A percentile compares a stretch with the other conserved stretches of the same genome.
These are phyloP conservation scores for Phyllopteryx taeniolatus DNA, from an alignment of 2,113 vertebrate species.

Conservation along the genomic window DNA sequence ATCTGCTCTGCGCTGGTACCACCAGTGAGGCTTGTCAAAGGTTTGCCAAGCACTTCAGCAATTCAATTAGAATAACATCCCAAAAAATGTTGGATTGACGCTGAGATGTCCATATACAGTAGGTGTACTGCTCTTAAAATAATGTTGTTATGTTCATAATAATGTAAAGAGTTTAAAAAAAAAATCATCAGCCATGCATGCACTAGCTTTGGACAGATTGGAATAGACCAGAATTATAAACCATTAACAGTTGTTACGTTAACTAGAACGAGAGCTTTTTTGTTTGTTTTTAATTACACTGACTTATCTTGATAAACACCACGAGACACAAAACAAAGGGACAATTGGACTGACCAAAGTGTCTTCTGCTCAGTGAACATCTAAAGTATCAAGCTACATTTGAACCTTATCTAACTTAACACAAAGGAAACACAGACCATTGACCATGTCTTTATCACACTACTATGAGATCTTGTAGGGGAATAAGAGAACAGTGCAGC, in stretches of 20 bases:
- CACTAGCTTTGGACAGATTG: not conserved
- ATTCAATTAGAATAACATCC: slow-evolving; percentile 12
- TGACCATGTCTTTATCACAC: slow-evolving; percentile 13
- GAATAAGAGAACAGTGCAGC: slow-evolving; percentile 17
- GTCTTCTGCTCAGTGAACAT: no score
- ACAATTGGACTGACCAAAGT: not conserved
- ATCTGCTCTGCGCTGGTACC: slow-evolving; percentile 32
- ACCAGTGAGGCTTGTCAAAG: slow-evolving; percentile 33
- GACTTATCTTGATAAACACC: not conserved
- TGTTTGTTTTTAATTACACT: not conserved
- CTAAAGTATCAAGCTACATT: not conserved
- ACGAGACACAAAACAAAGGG: not conserved
- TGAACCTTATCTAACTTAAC: slow-evolving; percentile 7
- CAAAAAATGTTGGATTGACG: not conserved
- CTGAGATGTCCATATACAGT: not conserved
- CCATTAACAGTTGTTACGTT: not conserved
- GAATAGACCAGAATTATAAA: not conserved
- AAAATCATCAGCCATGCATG: not conserved
- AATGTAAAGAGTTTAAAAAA: not conserved
- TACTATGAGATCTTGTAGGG: slow-evolving; percentile 7
- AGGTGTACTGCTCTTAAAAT: not conserved
- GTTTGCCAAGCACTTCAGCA: slow-evolving; percentile 13
- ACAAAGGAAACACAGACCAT: slow-evolving; percentile 3
- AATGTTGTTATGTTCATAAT: no score
- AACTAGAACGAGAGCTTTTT: not conserved